Evolutionary conservation across 2,888 invertebrate species (phyloP).

Genomic region (Brassicogethes aeneus): DNA sequence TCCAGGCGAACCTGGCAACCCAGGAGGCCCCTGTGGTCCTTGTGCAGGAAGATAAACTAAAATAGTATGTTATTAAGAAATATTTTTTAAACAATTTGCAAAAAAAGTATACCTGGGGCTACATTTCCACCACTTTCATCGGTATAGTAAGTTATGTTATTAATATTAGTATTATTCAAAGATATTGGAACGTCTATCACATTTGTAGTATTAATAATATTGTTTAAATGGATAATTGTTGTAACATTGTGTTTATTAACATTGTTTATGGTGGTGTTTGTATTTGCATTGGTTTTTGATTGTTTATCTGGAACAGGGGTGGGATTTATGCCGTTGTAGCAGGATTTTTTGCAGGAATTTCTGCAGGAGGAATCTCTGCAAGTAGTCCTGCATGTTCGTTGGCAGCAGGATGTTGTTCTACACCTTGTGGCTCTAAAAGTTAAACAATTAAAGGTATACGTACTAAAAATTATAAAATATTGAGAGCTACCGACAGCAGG

Average conservation of each 20-base stretch:
- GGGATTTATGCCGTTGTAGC: slow-evolving; percentile 22
- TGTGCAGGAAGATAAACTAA: too few relatives aligned
- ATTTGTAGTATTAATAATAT: slow-evolving; percentile 39
- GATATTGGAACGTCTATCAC: slow-evolving; percentile 37
- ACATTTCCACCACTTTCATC: too few relatives aligned
- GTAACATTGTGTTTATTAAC: slow-evolving; percentile 33
- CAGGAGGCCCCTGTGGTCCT: too few relatives aligned
- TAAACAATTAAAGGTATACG: too few relatives aligned
- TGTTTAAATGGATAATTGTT: slow-evolving; percentile 38
- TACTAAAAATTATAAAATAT: too few relatives aligned
- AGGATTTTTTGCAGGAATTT: slow-evolving; percentile 28
- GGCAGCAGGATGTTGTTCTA: slow-evolving; percentile 33
- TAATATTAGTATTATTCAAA: slow-evolving; percentile 36
- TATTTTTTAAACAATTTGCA: too few relatives aligned
- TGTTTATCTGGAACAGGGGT: slow-evolving; percentile 8
- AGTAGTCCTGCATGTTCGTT: slow-evolving; percentile 34
- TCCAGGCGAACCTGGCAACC: too few relatives aligned
- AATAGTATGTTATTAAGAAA: too few relatives aligned
- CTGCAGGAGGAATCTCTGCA: slow-evolving; percentile 33
- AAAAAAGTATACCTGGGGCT: too few relatives aligned
- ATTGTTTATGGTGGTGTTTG: slow-evolving; percentile 11
- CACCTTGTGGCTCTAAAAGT: background rate
- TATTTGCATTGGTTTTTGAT: background rate
- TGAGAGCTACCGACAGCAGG: too few relatives aligned
- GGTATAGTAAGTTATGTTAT: slow-evolving; percentile 35